These are phyloP conservation scores for Riparia riparia DNA, from an alignment of 2,113 vertebrate genomes.

Conservation along the genomic window DNA sequence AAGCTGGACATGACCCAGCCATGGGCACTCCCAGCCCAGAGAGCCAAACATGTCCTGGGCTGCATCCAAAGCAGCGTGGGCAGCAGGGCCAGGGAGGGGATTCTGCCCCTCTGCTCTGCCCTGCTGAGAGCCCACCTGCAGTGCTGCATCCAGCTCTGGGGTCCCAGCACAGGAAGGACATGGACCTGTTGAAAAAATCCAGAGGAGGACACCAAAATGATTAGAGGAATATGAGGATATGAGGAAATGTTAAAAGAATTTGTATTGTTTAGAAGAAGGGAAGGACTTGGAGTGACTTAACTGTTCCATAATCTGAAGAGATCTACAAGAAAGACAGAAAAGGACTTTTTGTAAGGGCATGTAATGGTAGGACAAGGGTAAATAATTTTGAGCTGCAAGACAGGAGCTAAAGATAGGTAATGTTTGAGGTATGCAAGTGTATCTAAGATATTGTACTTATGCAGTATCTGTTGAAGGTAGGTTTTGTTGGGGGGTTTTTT, in stretches of 20 bases:
- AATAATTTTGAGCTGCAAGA: not conserved
- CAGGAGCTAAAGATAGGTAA: not conserved
- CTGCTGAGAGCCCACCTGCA: not conserved
- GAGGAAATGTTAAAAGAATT: not conserved
- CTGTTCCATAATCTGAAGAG: not conserved
- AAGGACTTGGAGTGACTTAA: not conserved
- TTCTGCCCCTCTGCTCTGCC: not conserved
- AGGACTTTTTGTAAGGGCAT: accelerated
- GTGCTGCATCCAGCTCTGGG: not conserved
- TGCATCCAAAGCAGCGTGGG: not conserved
- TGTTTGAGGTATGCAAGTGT: not conserved
- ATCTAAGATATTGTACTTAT: not conserved
- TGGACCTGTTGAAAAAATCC: not conserved
- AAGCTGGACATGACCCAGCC: not conserved
- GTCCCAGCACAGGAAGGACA: not conserved
- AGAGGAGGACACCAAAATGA: not conserved
- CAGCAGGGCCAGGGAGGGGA: not conserved
- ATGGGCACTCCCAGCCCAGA: not conserved
- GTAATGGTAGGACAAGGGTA: not conserved
- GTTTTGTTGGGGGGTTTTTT: not conserved
- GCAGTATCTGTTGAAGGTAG: not conserved
- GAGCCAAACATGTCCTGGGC: not conserved
- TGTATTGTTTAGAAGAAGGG: not conserved
- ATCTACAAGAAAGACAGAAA: not conserved
- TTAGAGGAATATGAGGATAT: not conserved